Percentiles rank a stretch among this genome's conserved stretches.
phyloP scores from a whole-genome alignment of 2,113 vertebrate genomes.

The Melanocharis versteri region DNA sequence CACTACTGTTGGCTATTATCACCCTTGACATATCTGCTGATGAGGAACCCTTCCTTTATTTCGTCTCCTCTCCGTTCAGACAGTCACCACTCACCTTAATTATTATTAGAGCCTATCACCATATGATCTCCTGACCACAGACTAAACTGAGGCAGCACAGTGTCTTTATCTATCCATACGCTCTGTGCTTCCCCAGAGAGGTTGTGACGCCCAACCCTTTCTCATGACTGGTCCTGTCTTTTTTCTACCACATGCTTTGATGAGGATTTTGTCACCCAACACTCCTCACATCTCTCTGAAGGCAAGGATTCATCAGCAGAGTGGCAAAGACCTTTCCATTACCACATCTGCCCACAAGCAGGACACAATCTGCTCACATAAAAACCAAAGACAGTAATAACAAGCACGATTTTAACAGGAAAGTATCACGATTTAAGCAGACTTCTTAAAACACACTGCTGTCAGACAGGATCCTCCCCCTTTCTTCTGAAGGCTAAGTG shows the following conservation, averaged over 20 bases:
- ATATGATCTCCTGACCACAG: not conserved
- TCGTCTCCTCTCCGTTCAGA: not conserved
- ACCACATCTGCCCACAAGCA: not conserved
- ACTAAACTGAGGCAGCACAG: not conserved
- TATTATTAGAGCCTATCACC: not conserved
- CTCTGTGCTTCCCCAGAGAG: not conserved
- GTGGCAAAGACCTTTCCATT: not conserved
- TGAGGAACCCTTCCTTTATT: not conserved
- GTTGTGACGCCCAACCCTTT: not conserved
- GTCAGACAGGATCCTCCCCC: not conserved
- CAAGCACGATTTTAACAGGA: not conserved
- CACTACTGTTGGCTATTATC: not conserved
- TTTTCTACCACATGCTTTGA: not conserved
- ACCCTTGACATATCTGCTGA: not conserved
- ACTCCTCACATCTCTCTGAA: not conserved
- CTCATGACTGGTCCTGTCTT: not conserved
- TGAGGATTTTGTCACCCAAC: not conserved
- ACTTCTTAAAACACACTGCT: not conserved
- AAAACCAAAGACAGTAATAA: not conserved
- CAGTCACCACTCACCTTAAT: not conserved
- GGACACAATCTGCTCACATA: not conserved
- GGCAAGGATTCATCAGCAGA: not conserved
- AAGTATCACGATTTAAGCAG: not conserved
- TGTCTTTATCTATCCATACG: not conserved
- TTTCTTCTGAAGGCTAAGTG: not conserved